These are phyloP conservation scores for Mus spicilegus DNA, from an alignment of 2,113 vertebrate genomes.

Conservation along the genomic window DNA sequence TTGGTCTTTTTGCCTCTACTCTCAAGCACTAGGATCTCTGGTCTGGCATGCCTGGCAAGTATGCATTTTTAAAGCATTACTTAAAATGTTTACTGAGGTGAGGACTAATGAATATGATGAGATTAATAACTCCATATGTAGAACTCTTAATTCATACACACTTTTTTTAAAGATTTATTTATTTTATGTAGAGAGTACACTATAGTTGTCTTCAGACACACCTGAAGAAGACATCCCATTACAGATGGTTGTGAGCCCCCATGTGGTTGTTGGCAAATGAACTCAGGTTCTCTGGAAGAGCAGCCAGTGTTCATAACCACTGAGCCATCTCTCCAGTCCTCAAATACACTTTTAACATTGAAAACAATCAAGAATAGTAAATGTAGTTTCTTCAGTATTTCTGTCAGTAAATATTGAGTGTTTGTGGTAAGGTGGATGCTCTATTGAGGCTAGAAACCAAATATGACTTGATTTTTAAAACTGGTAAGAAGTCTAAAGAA, in stretches of 20 bases:
- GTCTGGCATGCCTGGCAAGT: background rate
- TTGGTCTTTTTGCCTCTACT: background rate
- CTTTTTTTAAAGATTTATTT: background rate
- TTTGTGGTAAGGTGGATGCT: background rate
- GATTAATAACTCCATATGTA: background rate
- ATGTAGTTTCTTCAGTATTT: background rate
- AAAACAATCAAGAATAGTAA: background rate
- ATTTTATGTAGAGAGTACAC: too few species aligned
- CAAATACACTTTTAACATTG: background rate
- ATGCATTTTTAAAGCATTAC: slow-evolving; percentile 11
- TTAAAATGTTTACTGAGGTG: background rate
- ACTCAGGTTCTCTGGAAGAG: too few species aligned
- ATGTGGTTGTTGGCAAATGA: too few species aligned
- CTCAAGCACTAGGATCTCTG: background rate
- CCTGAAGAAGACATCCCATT: too few species aligned
- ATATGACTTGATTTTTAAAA: background rate
- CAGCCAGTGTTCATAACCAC: too few species aligned
- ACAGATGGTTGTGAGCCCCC: too few species aligned
- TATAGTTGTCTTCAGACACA: too few species aligned
- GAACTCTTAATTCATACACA: background rate
- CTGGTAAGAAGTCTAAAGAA: slow-evolving; percentile 1
- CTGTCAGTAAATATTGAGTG: background rate
- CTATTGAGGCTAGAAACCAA: background rate
- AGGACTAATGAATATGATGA: background rate
- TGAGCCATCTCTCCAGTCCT: too few species aligned